Conservation (phyloP, 2,113 vertebrate genomes). For the Phylloscopus whistleri region DNA sequence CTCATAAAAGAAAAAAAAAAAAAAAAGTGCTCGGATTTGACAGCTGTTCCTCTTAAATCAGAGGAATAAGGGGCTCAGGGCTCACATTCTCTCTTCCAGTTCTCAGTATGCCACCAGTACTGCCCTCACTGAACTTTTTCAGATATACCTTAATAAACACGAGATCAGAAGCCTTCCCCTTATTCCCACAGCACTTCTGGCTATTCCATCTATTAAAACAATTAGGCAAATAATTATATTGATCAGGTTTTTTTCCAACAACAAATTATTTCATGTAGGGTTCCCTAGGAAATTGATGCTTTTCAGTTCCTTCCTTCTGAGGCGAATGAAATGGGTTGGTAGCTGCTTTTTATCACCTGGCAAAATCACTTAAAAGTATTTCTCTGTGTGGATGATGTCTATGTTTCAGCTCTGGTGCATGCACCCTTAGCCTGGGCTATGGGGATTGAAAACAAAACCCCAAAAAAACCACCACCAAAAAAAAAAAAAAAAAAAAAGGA, state of each 20-base stretch:
- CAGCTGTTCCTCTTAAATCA: not conserved
- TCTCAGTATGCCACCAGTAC: not conserved
- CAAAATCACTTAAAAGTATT: not conserved
- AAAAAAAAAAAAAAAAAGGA: rapidly evolving
- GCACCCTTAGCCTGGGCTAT: not conserved
- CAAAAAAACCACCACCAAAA: not conserved
- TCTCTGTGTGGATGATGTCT: not conserved
- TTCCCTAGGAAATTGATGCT: not conserved
- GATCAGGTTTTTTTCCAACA: not conserved
- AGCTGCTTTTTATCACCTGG: not conserved
- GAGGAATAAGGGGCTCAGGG: not conserved
- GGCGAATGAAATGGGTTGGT: not conserved
- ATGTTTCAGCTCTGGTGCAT: rapidly evolving
- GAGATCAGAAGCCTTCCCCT: not conserved
- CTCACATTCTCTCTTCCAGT: not conserved
- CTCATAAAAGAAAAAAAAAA: not conserved
- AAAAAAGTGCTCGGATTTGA: not conserved
- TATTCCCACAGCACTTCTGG: not conserved
- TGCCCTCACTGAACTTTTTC: not conserved
- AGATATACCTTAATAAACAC: not conserved
- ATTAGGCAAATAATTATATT: not conserved
- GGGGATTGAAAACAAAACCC: not conserved
- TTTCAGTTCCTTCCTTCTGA: not conserved
- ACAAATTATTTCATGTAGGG: not conserved
- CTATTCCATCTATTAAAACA: not conserved